These are phyloP conservation scores for Deroptyus accipitrinus DNA, from an alignment of 2,113 vertebrate genomes.

Conservation along the genomic window DNA sequence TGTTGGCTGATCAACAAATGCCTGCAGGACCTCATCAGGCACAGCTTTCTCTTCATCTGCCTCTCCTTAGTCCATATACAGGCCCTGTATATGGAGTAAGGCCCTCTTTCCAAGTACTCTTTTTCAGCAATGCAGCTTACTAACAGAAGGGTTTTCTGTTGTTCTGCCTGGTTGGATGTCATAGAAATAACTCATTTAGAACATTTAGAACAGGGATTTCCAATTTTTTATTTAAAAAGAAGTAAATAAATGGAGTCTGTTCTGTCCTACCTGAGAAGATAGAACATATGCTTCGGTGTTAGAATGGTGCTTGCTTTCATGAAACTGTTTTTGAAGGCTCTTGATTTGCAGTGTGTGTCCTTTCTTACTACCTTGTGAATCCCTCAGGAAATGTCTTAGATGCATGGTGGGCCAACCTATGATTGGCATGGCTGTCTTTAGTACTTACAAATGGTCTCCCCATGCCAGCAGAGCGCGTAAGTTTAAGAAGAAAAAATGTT, in stretches of 20 bases:
- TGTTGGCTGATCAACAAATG: background rate
- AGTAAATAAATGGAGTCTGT: background rate
- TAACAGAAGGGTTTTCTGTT: background rate
- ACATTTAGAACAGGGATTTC: background rate
- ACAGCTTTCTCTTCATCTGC: background rate
- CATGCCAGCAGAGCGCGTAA: fast-evolving
- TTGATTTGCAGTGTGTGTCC: background rate
- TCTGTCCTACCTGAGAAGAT: background rate
- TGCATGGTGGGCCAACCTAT: background rate
- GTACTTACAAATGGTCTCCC: background rate
- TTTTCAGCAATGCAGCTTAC: background rate
- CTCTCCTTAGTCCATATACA: background rate
- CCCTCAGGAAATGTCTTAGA: background rate
- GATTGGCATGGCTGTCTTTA: background rate
- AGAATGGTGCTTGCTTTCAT: background rate
- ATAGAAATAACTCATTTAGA: background rate
- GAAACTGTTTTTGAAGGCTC: background rate
- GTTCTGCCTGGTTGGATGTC: background rate
- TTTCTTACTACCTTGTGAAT: background rate
- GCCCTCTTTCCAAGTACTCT: background rate
- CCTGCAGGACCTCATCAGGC: background rate
- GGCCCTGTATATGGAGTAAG: too few relatives aligned
- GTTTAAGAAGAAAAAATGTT: background rate
- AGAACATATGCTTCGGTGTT: background rate
- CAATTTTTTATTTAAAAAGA: background rate